Percentiles rank a stretch among this genome's conserved stretches.
Conservation (phyloP, 2,888 invertebrate species). For the Leucoma salicis region DNA sequence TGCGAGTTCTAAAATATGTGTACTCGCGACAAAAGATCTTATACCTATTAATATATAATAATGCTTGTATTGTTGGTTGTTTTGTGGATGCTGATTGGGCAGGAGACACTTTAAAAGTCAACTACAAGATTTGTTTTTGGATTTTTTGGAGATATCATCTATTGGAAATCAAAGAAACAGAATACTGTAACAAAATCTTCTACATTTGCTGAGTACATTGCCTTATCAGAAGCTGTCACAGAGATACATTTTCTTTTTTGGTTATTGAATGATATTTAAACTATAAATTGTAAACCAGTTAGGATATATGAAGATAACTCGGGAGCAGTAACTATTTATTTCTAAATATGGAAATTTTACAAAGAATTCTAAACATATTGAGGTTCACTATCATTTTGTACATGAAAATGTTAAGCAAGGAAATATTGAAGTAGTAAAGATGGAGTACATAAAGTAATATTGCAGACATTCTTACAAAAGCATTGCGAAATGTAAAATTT, state of each 20-base stretch:
- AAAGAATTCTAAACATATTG: slow-evolving; percentile 22
- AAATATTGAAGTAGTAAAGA: not conserved
- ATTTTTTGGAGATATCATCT: slow-evolving; percentile 1
- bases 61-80: slow-evolving; percentile 18
- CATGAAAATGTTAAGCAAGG: slow-evolving; percentile 3
- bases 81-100: slow-evolving; percentile 10
- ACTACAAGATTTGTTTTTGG: slow-evolving; percentile 1
- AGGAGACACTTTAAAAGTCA: not conserved
- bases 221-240: slow-evolving; percentile 10
- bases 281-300: slow-evolving; percentile 7
- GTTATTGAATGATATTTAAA: slow-evolving; percentile 3
- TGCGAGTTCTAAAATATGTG: slow-evolving; percentile 25
- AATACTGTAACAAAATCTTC: slow-evolving; percentile 1
- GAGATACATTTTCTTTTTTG: slow-evolving; percentile 2
- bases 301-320: slow-evolving; percentile 23
- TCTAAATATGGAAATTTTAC: slow-evolving; percentile 25
- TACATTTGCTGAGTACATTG: not conserved
- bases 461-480: no score
- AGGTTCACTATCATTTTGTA: slow-evolving; percentile 11
- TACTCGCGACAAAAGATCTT: slow-evolving; percentile 17
- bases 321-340: slow-evolving; percentile 15
- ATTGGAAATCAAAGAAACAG: slow-evolving; percentile 3
- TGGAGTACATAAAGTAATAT: no score
- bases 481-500: no score
- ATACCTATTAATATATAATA: slow-evolving; percentile 17